Evolutionary conservation across 2,797 vertebrate genomes (phyloP).

Genomic region (Coregonus sp.): DNA sequence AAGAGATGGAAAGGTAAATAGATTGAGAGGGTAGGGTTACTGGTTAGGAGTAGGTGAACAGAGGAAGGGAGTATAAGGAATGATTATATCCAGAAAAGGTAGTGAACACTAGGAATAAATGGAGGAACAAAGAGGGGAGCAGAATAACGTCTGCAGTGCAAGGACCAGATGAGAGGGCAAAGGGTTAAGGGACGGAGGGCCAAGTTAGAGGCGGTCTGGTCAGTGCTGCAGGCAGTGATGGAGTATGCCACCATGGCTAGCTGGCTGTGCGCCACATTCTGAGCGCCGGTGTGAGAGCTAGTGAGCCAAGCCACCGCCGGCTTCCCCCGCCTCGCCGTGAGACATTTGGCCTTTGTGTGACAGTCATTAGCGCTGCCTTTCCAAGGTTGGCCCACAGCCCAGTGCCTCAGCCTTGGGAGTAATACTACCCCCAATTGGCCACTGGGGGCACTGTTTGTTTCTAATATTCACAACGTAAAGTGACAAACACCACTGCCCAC

Average conservation of each 20-base stretch:
- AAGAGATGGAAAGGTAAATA: neutral
- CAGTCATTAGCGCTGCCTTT: constrained; percentile 72
- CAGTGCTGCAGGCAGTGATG: constrained; percentile 14
- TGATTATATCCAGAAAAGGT: neutral
- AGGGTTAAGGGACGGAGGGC: neutral
- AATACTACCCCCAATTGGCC: constrained; percentile 25
- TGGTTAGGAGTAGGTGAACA: too few relatives aligned
- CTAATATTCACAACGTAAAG: neutral
- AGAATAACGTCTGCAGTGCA: neutral
- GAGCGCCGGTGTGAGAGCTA: constrained; percentile 51
- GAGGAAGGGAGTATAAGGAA: neutral
- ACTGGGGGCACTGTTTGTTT: constrained; percentile 19
- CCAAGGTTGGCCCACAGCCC: constrained; percentile 61
- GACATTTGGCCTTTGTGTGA: constrained; percentile 72
- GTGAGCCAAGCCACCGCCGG: constrained; percentile 46
- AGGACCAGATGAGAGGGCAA: neutral
- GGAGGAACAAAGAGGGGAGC: too few relatives aligned
- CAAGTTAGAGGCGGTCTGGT: neutral
- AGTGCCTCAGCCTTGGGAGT: constrained; percentile 19
- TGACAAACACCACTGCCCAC: neutral
- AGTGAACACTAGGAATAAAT: too few relatives aligned
- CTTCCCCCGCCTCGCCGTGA: constrained; percentile 54
- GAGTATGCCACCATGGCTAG: constrained; percentile 13
- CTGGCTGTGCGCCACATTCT: constrained; percentile 46
- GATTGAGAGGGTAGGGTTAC: neutral